These are phyloP conservation scores for Salmo trutta DNA, from an alignment of 2,797 vertebrate genomes.

Conservation along the genomic window DNA sequence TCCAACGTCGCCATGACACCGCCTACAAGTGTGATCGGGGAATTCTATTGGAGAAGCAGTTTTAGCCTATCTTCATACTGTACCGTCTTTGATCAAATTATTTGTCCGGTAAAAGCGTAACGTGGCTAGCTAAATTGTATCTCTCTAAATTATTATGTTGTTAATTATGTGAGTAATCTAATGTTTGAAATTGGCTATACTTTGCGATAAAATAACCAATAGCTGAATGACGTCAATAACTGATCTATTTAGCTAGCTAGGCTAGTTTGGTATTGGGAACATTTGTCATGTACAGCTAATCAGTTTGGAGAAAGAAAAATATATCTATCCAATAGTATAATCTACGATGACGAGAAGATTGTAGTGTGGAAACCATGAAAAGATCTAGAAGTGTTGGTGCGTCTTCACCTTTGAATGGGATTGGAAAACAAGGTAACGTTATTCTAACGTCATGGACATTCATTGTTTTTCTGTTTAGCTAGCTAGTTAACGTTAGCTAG, in stretches of 20 bases:
- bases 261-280: neutral
- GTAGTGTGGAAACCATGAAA: constrained; percentile 57
- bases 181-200: too few species aligned
- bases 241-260: neutral
- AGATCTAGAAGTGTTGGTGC: constrained; percentile 52
- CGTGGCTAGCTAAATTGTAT: too few species aligned
- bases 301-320: neutral
- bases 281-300: constrained; percentile 1
- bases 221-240: too few species aligned
- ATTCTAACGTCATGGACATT: neutral
- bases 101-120: too few species aligned
- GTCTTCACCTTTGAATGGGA: constrained; percentile 69
- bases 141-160: too few species aligned
- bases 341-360: constrained; percentile 33
- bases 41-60: too few species aligned
- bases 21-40: too few species aligned
- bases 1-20: too few species aligned
- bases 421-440: constrained; percentile 58
- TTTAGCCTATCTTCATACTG: too few species aligned
- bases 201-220: too few species aligned
- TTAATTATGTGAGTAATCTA: too few species aligned
- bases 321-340: neutral
- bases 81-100: too few species aligned
- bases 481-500: neutral
- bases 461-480: neutral